A percentile compares a stretch with the other conserved stretches of the same genome.
phyloP scores from a whole-genome alignment of 2,113 vertebrate species.

The Megaptera novaeangliae region DNA sequence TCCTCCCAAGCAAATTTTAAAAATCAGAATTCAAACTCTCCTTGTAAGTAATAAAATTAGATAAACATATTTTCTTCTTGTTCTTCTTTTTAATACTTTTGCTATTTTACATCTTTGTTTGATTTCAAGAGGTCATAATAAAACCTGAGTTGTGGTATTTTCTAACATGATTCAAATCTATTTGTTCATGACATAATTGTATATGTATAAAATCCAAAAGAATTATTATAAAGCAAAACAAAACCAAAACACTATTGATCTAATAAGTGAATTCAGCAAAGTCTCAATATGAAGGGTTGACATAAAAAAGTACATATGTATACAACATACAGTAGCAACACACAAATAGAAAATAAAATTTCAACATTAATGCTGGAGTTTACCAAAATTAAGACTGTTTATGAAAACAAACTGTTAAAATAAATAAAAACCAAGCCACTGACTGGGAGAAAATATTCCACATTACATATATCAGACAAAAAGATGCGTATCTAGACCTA shows the following conservation, averaged over 20 bases:
- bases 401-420: background rate
- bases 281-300: background rate
- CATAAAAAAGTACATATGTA: background rate
- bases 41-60: slow-evolving; percentile 45
- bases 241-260: background rate
- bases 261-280: background rate
- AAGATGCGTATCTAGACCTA: background rate
- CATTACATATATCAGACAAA: background rate
- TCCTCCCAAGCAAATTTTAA: background rate
- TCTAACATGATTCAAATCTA: background rate
- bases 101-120: background rate
- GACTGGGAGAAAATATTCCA: background rate
- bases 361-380: background rate
- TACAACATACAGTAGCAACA: background rate
- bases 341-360: background rate
- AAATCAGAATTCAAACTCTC: background rate
- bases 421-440: background rate
- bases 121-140: background rate
- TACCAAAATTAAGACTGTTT: background rate
- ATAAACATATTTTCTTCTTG: background rate
- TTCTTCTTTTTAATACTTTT: slow-evolving; percentile 31
- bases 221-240: background rate
- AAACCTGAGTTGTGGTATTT: background rate
- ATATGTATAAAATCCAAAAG: background rate
- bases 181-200: background rate